A percentile compares a stretch with the other conserved stretches of the same genome.
Evolutionary conservation across 2,113 vertebrate genomes (phyloP).

Genomic region (Mola mola): DNA sequence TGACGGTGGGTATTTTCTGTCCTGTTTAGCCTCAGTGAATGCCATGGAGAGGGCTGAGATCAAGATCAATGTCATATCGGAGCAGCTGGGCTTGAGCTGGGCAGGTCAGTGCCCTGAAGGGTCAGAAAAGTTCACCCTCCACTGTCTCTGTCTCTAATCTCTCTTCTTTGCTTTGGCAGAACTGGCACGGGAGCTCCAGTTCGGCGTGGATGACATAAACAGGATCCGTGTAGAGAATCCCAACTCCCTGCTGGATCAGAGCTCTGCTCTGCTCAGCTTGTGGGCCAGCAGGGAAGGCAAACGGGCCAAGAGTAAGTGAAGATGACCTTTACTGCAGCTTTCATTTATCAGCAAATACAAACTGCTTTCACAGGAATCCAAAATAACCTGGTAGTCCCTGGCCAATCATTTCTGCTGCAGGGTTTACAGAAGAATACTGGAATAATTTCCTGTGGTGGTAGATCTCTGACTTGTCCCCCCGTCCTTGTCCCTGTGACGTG

Average conservation of each 20-base stretch:
- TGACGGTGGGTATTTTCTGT: slow-evolving; percentile 14
- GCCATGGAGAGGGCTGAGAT: slow-evolving; percentile 88
- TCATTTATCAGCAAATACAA: too few relatives aligned
- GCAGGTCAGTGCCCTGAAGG: slow-evolving; percentile 84
- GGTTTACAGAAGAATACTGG: too few relatives aligned
- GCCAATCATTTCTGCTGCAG: too few relatives aligned
- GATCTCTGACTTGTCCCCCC: neutral
- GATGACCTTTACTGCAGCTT: too few relatives aligned
- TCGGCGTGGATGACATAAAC: slow-evolving; percentile 95
- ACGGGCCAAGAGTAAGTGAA: slow-evolving; percentile 88
- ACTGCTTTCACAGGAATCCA: too few relatives aligned
- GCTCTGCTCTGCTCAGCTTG: slow-evolving; percentile 89
- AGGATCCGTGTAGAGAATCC: slow-evolving; percentile 96
- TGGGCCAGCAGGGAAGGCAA: slow-evolving; percentile 91
- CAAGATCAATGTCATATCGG: slow-evolving; percentile 93
- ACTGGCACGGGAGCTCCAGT: slow-evolving; percentile 93
- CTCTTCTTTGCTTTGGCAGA: slow-evolving; percentile 82
- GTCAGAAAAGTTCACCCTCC: neutral
- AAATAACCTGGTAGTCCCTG: too few relatives aligned
- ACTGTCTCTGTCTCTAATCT: neutral
- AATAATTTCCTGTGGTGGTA: too few relatives aligned
- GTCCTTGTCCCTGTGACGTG: neutral
- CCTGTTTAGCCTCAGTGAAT: slow-evolving; percentile 84
- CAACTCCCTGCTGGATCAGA: slow-evolving; percentile 96
- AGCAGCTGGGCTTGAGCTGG: slow-evolving; percentile 96